phyloP scores from a whole-genome alignment of 2,797 vertebrate species.

The Podargus strigoides region DNA sequence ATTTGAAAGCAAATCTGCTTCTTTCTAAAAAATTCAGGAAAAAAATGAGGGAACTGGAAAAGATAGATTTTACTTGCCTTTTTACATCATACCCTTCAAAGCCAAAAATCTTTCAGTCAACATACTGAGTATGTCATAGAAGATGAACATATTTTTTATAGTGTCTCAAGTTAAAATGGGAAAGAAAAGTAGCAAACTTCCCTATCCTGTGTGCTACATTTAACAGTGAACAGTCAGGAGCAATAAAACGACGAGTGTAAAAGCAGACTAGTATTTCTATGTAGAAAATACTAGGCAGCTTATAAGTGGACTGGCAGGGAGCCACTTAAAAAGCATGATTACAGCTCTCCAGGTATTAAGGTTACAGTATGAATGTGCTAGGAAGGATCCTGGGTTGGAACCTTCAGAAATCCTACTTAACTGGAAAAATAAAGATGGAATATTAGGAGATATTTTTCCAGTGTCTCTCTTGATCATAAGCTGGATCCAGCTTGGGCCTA shows the following conservation, averaged over 20 bases:
- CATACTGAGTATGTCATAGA: background rate
- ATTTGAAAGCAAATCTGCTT: background rate
- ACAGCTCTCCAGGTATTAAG: background rate
- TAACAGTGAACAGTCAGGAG: background rate
- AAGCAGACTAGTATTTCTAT: background rate
- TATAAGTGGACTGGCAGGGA: background rate
- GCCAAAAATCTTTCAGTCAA: background rate
- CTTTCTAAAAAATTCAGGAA: background rate
- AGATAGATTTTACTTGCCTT: background rate
- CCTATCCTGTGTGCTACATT: background rate
- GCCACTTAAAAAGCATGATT: background rate
- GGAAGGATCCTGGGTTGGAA: background rate
- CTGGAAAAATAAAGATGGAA: background rate
- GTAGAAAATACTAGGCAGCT: background rate
- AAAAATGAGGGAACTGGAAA: background rate
- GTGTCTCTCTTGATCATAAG: background rate
- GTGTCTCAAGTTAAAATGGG: background rate
- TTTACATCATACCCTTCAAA: background rate
- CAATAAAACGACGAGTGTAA: background rate
- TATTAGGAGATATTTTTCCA: background rate
- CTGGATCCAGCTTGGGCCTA: background rate
- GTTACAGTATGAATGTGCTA: background rate
- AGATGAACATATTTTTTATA: background rate
- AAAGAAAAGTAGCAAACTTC: background rate
- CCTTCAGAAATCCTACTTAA: background rate